Conservation (phyloP, 2,888 invertebrate genomes). For the Leptura quadrifasciata region DNA sequence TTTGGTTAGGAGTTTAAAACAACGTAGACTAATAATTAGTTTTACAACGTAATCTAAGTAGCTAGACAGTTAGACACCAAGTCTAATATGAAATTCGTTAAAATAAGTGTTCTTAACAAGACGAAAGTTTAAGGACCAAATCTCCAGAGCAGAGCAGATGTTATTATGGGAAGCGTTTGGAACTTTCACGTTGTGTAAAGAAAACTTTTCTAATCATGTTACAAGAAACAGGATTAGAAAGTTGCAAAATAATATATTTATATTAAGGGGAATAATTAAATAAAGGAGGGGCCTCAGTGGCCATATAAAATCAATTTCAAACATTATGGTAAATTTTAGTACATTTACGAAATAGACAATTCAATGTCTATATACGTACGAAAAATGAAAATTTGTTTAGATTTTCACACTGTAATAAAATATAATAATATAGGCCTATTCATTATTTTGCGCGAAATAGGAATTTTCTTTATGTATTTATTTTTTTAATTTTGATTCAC, state of each 20-base stretch:
- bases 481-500: too few relatives aligned
- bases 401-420: too few relatives aligned
- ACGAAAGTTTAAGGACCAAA: slow-evolving; percentile 33
- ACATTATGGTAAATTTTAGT: too few relatives aligned
- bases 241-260: slow-evolving; percentile 28
- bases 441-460: too few relatives aligned
- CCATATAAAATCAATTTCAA: too few relatives aligned
- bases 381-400: too few relatives aligned
- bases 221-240: slow-evolving; percentile 36
- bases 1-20: not conserved
- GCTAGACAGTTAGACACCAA: not conserved
- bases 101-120: slow-evolving; percentile 32
- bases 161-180: slow-evolving; percentile 37
- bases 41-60: not conserved
- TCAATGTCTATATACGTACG: too few relatives aligned
- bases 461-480: too few relatives aligned
- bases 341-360: too few relatives aligned
- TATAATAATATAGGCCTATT: too few relatives aligned
- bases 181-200: slow-evolving; percentile 36
- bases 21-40: not conserved
- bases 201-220: slow-evolving; percentile 47
- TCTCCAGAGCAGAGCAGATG: slow-evolving; percentile 41
- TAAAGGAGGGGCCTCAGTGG: too few relatives aligned
- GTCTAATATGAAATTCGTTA: slow-evolving; percentile 15
- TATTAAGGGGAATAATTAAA: slow-evolving; percentile 12